Evolutionary conservation across 2,797 vertebrate genomes (phyloP).

Genomic region (Labroides dimidiatus): DNA sequence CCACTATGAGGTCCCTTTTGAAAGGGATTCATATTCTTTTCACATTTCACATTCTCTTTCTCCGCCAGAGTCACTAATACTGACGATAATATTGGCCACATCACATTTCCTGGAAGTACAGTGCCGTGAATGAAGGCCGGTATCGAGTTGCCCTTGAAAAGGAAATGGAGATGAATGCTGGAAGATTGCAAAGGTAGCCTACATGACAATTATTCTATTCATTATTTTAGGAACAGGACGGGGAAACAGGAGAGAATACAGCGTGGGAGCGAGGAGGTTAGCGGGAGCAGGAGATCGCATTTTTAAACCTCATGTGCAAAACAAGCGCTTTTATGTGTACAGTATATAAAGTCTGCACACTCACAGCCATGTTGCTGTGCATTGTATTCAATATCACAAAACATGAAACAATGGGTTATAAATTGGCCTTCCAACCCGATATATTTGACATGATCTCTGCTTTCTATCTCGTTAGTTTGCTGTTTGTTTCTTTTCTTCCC

Average conservation of each 20-base stretch:
- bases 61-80: constrained; percentile 61
- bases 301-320: constrained; percentile 52
- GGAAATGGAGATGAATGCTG: constrained; percentile 76
- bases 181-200: constrained; percentile 78
- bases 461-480: constrained; percentile 82
- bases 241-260: constrained; percentile 54
- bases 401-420: constrained; percentile 81
- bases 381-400: constrained; percentile 68
- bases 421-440: constrained; percentile 84
- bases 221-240: constrained; percentile 76
- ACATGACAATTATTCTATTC: constrained; percentile 84
- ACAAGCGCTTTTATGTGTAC: constrained; percentile 64
- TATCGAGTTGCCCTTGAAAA: constrained; percentile 79
- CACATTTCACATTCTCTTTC: constrained; percentile 31
- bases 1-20: constrained; percentile 75
- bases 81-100: constrained; percentile 74
- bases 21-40: constrained; percentile 70
- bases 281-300: constrained; percentile 66
- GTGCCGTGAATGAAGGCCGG: constrained; percentile 73
- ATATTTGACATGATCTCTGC: constrained; percentile 81
- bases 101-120: constrained; percentile 75
- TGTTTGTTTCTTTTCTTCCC: constrained; percentile 83
- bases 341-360: constrained; percentile 53
- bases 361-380: constrained; percentile 25
- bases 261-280: constrained; percentile 69